Evolutionary conservation across 2,113 vertebrate species (phyloP).

Genomic region (Colinus virginianus): DNA sequence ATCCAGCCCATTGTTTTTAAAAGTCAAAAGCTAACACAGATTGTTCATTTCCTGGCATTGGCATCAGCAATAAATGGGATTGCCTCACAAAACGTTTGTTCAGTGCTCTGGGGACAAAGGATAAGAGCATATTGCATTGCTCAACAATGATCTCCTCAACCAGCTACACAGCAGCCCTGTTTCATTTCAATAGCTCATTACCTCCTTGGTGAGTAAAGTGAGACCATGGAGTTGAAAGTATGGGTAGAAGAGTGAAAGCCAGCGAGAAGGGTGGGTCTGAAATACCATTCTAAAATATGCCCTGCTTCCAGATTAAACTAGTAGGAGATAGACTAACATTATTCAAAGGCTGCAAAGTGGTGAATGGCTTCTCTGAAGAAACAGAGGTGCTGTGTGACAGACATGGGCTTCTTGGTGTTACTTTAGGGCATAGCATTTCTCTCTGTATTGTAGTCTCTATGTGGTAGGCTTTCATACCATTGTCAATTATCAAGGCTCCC

Average conservation of each 20-base stretch:
- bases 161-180: conserved; percentile 18
- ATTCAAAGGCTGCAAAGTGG: background rate
- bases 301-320: background rate
- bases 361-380: background rate
- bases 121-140: conserved; percentile 51
- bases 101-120: conserved; percentile 60
- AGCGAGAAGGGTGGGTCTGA: background rate
- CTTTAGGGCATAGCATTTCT: background rate
- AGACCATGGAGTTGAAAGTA: background rate
- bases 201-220: conserved; percentile 25
- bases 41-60: conserved; percentile 70
- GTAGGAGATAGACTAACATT: background rate
- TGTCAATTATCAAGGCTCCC: background rate
- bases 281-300: background rate
- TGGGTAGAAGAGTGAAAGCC: conserved; percentile 35
- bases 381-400: background rate
- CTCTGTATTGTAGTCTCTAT: background rate
- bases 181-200: conserved; percentile 45
- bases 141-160: conserved; percentile 60
- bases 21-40: conserved; percentile 67
- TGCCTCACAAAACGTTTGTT: conserved; percentile 63
- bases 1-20: conserved; percentile 61
- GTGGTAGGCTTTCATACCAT: background rate
- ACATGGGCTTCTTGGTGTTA: background rate
- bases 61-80: conserved; percentile 57